phyloP scores from a whole-genome alignment of 2,113 vertebrate genomes.

The Calidris pygmaea region DNA sequence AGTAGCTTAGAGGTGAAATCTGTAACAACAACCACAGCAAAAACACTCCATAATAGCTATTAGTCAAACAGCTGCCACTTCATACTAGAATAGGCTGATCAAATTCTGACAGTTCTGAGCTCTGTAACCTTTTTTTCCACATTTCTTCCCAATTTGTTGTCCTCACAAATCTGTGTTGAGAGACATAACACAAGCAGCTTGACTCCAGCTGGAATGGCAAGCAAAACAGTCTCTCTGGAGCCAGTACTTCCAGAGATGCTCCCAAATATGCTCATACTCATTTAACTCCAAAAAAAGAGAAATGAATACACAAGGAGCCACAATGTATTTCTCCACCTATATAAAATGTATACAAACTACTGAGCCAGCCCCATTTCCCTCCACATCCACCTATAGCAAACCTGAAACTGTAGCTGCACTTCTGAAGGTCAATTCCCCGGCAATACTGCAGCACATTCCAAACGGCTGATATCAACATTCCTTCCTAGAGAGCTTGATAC shows the following conservation, averaged over 20 bases:
- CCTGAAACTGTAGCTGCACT: not conserved
- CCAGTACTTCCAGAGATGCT: not conserved
- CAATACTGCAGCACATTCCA: slow-evolving; percentile 34
- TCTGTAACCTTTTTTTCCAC: slow-evolving; percentile 34
- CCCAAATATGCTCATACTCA: not conserved
- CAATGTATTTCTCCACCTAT: not conserved
- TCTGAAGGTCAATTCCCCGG: not conserved
- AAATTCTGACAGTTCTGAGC: slow-evolving; percentile 65
- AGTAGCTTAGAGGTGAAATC: slow-evolving; percentile 14
- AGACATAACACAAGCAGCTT: slow-evolving; percentile 58
- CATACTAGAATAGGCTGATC: slow-evolving; percentile 47
- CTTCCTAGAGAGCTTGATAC: slow-evolving; percentile 30
- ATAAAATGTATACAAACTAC: not conserved
- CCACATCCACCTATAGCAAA: not conserved
- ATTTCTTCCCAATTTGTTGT: slow-evolving; percentile 55
- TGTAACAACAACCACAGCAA: not conserved
- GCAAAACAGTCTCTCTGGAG: not conserved
- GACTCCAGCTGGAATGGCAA: slow-evolving; percentile 33
- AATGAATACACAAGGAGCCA: not conserved
- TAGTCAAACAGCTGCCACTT: slow-evolving; percentile 58
- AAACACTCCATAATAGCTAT: not conserved
- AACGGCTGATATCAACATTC: slow-evolving; percentile 29
- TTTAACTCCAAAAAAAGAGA: not conserved
- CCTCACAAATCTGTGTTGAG: slow-evolving; percentile 53
- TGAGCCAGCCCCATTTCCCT: not conserved